phyloP scores from a whole-genome alignment of 2,113 vertebrate species.

The Campylorhamphus procurvoides region DNA sequence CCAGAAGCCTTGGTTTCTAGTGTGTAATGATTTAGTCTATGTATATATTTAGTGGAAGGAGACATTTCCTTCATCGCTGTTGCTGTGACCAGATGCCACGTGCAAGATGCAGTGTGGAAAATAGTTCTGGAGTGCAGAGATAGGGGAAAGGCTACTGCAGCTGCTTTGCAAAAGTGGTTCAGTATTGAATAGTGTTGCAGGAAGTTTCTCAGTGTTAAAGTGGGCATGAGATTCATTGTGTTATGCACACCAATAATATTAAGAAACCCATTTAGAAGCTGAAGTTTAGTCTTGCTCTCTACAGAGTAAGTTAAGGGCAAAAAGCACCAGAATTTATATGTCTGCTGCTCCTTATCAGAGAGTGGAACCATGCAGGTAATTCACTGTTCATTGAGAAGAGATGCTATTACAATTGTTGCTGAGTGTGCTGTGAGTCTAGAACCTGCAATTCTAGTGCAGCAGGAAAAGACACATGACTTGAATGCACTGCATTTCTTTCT shows the following conservation, averaged over 20 bases:
- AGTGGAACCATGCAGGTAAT: not conserved
- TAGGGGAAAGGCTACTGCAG: not conserved
- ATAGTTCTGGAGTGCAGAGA: not conserved
- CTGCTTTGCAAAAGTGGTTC: not conserved
- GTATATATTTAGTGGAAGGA: not conserved
- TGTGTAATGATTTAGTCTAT: not conserved
- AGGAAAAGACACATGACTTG: not conserved
- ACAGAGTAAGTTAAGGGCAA: not conserved
- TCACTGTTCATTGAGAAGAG: not conserved
- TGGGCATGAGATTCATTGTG: not conserved
- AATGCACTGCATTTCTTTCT: not conserved
- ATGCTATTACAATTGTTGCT: not conserved
- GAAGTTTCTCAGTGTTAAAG: not conserved
- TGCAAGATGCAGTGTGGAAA: not conserved
- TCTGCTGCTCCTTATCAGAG: not conserved
- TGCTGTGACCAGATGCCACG: not conserved
- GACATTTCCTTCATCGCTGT: not conserved
- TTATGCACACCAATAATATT: not conserved
- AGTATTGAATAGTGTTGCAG: not conserved
- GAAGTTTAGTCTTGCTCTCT: not conserved
- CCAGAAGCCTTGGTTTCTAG: not conserved
- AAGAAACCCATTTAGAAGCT: not conserved
- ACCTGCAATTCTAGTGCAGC: not conserved
- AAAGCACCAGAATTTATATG: not conserved
- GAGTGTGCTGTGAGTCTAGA: not conserved